Evolutionary conservation across 2,797 vertebrate species (phyloP).

Genomic region (Tinamus major): DNA sequence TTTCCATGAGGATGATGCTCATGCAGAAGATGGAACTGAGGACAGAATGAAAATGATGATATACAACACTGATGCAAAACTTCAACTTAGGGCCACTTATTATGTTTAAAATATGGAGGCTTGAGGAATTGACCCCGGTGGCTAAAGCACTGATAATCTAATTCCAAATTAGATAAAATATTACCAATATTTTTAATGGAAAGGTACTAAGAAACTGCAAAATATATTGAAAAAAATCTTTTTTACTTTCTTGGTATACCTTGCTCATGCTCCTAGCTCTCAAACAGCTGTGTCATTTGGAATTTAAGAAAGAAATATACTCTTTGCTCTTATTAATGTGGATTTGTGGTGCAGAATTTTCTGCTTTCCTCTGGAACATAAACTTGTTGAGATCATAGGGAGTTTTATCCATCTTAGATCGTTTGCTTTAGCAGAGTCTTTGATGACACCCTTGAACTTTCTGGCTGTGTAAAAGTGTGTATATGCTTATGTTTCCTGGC

Average conservation of each 20-base stretch:
- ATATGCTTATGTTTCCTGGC: not conserved
- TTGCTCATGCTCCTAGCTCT: not conserved
- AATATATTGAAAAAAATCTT: not conserved
- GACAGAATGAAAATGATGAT: no score
- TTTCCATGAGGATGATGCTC: not conserved
- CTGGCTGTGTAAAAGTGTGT: not conserved
- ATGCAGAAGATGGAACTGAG: not conserved
- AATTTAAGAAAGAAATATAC: not conserved
- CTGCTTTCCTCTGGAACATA: not conserved
- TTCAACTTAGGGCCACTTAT: not conserved
- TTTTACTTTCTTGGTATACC: not conserved
- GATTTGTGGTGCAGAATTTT: not conserved
- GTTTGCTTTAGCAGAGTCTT: not conserved
- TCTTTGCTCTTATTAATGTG: not conserved
- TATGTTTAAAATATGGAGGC: no score
- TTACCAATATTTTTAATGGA: not conserved
- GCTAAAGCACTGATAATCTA: not conserved
- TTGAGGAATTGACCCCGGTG: not conserved
- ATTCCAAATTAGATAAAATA: not conserved
- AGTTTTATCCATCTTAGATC: not conserved
- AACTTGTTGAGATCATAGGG: not conserved
- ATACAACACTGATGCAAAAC: not conserved
- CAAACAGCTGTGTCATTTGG: not conserved
- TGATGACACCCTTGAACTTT: not conserved
- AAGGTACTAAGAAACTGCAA: not conserved